Conservation (phyloP, 2,113 vertebrate genomes). For the Cyphomyrus discorhynchus region DNA sequence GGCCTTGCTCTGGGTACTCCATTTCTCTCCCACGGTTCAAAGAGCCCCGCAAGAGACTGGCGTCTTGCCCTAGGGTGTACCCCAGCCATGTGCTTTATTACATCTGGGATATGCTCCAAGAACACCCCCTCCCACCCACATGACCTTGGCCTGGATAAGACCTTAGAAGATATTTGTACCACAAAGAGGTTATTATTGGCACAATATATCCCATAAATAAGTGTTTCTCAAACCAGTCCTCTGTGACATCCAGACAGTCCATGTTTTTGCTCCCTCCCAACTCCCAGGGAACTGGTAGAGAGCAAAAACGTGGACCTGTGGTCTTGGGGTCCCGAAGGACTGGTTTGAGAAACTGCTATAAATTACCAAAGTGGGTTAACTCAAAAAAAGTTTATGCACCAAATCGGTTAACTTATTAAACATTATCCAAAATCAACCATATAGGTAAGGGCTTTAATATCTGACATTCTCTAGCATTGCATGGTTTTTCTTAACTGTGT, state of each 20-base stretch:
- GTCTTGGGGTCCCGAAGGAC: not conserved
- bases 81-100: not conserved
- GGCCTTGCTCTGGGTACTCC: not conserved
- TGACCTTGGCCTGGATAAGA: not conserved
- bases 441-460: not conserved
- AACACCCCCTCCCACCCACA: not conserved
- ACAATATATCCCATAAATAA: not conserved
- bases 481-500: slow-evolving; percentile 7
- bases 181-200: not conserved
- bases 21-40: not conserved
- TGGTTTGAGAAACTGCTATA: not conserved
- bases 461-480: slow-evolving; percentile 35
- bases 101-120: not conserved
- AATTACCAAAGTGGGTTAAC: not conserved
- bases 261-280: too few species aligned
- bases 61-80: not conserved
- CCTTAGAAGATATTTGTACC: not conserved
- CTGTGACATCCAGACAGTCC: too few species aligned
- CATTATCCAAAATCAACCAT: not conserved
- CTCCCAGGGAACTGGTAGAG: not conserved
- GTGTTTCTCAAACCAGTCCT: too few species aligned
- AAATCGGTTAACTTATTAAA: not conserved
- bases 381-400: not conserved
- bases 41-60: not conserved
- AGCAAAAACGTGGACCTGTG: not conserved